Percentiles rank a stretch among this genome's conserved stretches.
phyloP scores from a whole-genome alignment of 2,888 invertebrate species.

The Junonia oenone region DNA sequence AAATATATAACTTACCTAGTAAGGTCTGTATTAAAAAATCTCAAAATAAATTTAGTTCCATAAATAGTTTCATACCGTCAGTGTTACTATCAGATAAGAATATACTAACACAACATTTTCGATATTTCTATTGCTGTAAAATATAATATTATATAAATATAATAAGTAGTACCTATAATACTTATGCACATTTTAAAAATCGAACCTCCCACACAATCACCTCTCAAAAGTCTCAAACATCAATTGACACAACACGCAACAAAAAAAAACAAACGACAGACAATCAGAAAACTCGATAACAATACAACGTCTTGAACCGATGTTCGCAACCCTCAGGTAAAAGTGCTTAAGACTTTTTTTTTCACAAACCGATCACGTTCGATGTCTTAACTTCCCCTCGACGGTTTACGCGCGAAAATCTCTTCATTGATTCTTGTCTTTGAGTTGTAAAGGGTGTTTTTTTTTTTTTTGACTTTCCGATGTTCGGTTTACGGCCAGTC shows the following conservation, averaged over 20 bases:
- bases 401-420: constrained; percentile 57
- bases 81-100: too few species aligned
- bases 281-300: constrained; percentile 9
- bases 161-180: too few species aligned
- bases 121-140: too few species aligned
- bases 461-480: not conserved
- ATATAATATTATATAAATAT: too few species aligned
- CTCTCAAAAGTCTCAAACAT: not conserved
- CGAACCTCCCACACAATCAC: too few species aligned
- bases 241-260: not conserved
- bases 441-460: constrained; percentile 20
- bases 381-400: constrained; percentile 58
- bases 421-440: constrained; percentile 59
- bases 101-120: too few species aligned
- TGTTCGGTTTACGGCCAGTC: not conserved
- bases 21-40: too few species aligned
- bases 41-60: too few species aligned
- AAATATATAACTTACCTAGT: too few species aligned
- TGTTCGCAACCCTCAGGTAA: constrained; percentile 56
- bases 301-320: constrained; percentile 44
- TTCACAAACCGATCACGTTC: constrained; percentile 77
- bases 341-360: constrained; percentile 56
- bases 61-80: too few species aligned
- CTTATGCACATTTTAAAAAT: too few species aligned
- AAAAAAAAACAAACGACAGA: constrained; percentile 15